These are phyloP conservation scores for Cyclura pinguis DNA, from an alignment of 2,797 vertebrate species.

Conservation along the genomic window DNA sequence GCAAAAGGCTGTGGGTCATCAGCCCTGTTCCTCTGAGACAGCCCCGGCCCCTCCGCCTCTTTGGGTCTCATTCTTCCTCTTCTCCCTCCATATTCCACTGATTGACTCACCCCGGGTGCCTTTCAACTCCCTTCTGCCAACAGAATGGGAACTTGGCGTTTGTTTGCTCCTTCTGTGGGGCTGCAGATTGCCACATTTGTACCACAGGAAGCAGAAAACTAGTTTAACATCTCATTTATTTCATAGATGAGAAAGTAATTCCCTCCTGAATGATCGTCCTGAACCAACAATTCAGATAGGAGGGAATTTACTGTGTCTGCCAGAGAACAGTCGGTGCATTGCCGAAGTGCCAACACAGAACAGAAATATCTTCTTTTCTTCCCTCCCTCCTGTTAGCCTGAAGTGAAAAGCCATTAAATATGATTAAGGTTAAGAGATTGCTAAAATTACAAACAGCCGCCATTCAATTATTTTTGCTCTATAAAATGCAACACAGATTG, in stretches of 20 bases:
- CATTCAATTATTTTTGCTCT: conserved; percentile 86
- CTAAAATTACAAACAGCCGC: conserved; percentile 87
- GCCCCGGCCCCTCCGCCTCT: rapidly evolving
- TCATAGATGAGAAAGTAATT: conserved; percentile 85
- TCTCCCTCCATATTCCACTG: rapidly evolving
- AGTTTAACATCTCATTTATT: conserved; percentile 87
- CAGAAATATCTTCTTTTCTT: conserved; percentile 72
- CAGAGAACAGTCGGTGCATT: conserved; percentile 71
- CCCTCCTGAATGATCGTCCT: conserved; percentile 85
- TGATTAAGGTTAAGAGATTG: conserved; percentile 89
- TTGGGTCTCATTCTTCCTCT: rapidly evolving
- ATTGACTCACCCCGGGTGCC: not conserved
- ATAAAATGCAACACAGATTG: conserved; percentile 84
- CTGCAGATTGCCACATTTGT: conserved; percentile 65
- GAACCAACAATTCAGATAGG: conserved; percentile 83
- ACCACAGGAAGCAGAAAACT: conserved; percentile 81
- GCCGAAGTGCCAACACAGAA: conserved; percentile 68
- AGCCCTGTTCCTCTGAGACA: rapidly evolving
- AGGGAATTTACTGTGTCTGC: conserved; percentile 80
- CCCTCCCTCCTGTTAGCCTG: conserved; percentile 82
- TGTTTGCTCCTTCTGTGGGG: conserved; percentile 53
- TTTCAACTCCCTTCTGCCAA: rapidly evolving
- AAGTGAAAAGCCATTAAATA: conserved; percentile 88
- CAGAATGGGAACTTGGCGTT: conserved; percentile 12
- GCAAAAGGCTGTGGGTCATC: not conserved